Percentiles rank a stretch among this genome's conserved stretches.
These are phyloP conservation scores for Phlogophora meticulosa DNA, from an alignment of 2,888 invertebrate species.

Conservation along the genomic window DNA sequence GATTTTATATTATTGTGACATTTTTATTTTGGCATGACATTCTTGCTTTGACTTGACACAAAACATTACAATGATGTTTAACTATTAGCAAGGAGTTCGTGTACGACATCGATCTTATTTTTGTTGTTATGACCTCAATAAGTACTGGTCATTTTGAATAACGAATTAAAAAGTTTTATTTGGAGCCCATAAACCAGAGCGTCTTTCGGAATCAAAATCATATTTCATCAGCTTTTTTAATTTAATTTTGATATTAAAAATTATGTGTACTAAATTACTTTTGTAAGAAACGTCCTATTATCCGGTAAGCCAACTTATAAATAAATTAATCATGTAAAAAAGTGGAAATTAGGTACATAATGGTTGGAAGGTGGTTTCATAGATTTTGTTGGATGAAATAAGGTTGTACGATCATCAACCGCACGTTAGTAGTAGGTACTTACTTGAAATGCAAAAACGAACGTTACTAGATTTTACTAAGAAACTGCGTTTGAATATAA, in stretches of 20 bases:
- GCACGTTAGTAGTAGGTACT: neutral
- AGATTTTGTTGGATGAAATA: no score
- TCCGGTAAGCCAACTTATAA: constrained; percentile 13
- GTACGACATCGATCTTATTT: neutral
- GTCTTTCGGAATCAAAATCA: neutral
- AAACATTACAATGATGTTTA: neutral
- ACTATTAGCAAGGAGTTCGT: constrained; percentile 1
- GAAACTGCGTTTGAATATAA: neutral
- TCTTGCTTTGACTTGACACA: neutral
- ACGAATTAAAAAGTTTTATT: neutral
- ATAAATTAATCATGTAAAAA: neutral
- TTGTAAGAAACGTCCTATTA: neutral
- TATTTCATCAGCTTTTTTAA: neutral
- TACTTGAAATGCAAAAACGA: neutral
- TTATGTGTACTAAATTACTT: neutral
- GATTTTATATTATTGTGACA: constrained; percentile 4
- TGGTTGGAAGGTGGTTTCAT: neutral
- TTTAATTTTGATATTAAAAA: constrained; percentile 12
- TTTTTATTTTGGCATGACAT: neutral
- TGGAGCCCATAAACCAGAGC: neutral
- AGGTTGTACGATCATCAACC: neutral
- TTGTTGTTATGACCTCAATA: neutral
- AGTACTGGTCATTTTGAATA: neutral
- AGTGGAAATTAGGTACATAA: neutral
- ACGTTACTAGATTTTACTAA: neutral